Evolutionary conservation across 2,113 vertebrate species (phyloP).

Genomic region (Phoxinus phoxinus): DNA sequence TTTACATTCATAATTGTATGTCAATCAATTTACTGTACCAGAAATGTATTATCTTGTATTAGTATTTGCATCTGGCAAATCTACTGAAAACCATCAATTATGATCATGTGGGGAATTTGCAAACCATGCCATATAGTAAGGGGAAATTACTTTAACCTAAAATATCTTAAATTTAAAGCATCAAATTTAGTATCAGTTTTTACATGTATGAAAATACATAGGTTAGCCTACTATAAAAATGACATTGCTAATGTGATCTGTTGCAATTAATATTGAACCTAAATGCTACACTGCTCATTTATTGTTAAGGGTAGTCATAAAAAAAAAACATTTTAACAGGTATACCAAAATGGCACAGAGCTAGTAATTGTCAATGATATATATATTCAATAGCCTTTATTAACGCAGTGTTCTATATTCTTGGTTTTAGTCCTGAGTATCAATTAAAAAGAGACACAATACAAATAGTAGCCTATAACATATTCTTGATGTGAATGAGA

Average conservation of each 20-base stretch:
- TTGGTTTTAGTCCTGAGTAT: too few species aligned
- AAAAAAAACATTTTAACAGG: background rate
- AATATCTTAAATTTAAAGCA: background rate
- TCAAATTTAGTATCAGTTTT: background rate
- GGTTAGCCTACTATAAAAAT: background rate
- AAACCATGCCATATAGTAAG: too few species aligned
- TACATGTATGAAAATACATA: background rate
- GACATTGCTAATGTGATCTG: background rate
- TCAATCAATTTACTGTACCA: background rate
- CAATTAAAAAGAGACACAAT: too few species aligned
- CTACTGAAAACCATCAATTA: background rate
- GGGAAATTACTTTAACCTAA: too few species aligned
- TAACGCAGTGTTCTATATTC: background rate
- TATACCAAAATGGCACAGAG: background rate
- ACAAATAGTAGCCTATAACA: too few species aligned
- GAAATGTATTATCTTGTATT: background rate
- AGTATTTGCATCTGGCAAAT: too few species aligned
- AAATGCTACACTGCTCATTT: background rate
- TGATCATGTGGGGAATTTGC: background rate
- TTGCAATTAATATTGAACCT: background rate
- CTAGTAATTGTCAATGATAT: background rate
- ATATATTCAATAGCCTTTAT: background rate
- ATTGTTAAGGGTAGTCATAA: background rate
- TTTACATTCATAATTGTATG: conserved; percentile 50
- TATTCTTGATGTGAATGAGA: too few species aligned